Base-by-base conservation (phyloP, 2,888 invertebrate genomes). In the Diplolepis rosae region DNA sequence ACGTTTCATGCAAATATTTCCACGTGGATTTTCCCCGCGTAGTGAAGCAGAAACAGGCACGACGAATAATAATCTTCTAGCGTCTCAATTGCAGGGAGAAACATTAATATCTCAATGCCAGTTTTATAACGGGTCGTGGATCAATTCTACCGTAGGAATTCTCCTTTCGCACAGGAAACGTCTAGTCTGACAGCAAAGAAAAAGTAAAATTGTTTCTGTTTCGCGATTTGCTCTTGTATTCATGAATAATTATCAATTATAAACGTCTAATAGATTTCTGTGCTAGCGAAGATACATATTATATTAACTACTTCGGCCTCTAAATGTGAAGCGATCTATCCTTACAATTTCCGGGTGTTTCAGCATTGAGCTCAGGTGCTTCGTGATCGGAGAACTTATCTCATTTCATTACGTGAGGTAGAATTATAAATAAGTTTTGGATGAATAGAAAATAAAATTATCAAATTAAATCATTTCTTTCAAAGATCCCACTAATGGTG, bases 91-190 rank as follows among this genome's bases (percentile, higher is more conserved):
- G 61, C 39, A 39, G 24, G 35, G 39, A 61, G 61, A 35, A 61
- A 61, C 61, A 61, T 61, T 61, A 61, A 61, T 61, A 61, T 61
- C 39, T 61, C 39, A 61, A 61, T 61, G 61, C 61, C 61, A 61
- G 61, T 13, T 61, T 61, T 39, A 24, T 61, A 61, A 61, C 61
- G 61, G 61, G 24, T 32, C 54, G 35, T 13, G 22, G 35, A 61
- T 61, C 56, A 61, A 39, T 61, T 35, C 18, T 61, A 61, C 56
- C 35, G 35, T 61, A 61, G 61, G 39, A 61, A 61, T 39, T 61
- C 39, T 13, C 11, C 18, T 5, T 56, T 56, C 13, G 15, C 28
- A 4, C 30, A 54, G 30, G n/a, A 52, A 28, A 52, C 15, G 13
- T 27, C 27, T 28, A 52, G 7, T n/a, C 28, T 28, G 51, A 52